Evolutionary conservation across 2,888 invertebrate genomes (phyloP).

Genomic region (Agapostemon virescens): DNA sequence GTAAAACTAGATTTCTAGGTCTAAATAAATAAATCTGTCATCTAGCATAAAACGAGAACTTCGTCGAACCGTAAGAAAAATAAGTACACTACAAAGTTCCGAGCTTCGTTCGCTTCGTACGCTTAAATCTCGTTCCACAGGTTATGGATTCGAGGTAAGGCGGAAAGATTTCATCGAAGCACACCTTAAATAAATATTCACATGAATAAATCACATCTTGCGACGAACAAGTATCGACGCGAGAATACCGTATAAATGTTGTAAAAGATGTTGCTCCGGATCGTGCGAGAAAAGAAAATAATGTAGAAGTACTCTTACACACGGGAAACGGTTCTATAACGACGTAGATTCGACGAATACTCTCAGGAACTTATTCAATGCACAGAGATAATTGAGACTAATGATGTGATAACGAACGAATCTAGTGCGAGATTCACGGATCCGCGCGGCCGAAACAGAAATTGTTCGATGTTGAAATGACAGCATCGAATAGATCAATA

Average conservation of each 20-base stretch:
- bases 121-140: conserved; percentile 12
- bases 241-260: background rate
- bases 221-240: background rate
- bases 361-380: background rate
- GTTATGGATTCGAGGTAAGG: conserved; percentile 31
- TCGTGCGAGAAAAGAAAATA: conserved; percentile 4
- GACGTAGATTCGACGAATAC: conserved; percentile 8
- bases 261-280: background rate
- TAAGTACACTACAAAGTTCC: background rate
- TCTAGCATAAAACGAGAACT: background rate
- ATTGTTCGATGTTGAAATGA: conserved; percentile 69
- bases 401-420: background rate
- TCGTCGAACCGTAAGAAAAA: background rate
- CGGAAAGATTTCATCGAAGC: background rate
- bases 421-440: conserved; percentile 36
- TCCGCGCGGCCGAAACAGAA: conserved; percentile 58
- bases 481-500: conserved; percentile 75
- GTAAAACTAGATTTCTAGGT: background rate
- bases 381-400: background rate
- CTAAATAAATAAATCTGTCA: background rate
- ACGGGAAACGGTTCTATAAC: conserved; percentile 3
- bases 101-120: background rate
- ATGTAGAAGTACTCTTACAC: background rate
- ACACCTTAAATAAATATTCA: conserved; percentile 31
- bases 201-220: conserved; percentile 7